Evolutionary conservation across 2,888 invertebrate genomes (phyloP).

Genomic region (Nomada fucata): DNA sequence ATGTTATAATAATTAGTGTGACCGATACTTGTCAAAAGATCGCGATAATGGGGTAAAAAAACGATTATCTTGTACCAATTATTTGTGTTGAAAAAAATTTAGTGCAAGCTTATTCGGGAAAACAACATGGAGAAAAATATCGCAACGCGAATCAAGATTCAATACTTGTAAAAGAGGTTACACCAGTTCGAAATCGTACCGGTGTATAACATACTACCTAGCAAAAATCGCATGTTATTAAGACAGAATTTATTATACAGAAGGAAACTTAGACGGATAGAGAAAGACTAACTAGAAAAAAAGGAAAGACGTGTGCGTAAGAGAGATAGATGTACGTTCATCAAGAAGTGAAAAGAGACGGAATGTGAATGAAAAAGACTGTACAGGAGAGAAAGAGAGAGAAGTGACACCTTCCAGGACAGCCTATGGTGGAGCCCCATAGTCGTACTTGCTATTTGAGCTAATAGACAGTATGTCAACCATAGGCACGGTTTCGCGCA

Average conservation of each 20-base stretch:
- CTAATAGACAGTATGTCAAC: slow-evolving; percentile 76
- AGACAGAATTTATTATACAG: slow-evolving; percentile 51
- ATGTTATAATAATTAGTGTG: slow-evolving; percentile 9
- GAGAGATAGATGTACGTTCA: slow-evolving; percentile 57
- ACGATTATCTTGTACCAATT: slow-evolving; percentile 1
- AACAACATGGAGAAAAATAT: slow-evolving; percentile 53
- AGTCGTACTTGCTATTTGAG: slow-evolving; percentile 76
- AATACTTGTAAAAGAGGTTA: slow-evolving; percentile 63
- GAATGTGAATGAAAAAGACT: slow-evolving; percentile 51
- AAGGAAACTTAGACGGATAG: slow-evolving; percentile 60
- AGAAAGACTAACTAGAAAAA: slow-evolving; percentile 63
- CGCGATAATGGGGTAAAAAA: background rate
- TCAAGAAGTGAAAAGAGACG: slow-evolving; percentile 51
- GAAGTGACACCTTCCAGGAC: slow-evolving; percentile 79
- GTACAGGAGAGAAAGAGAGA: slow-evolving; percentile 62
- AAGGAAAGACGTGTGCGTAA: slow-evolving; percentile 56
- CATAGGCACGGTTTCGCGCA: slow-evolving; percentile 72
- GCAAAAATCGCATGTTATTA: slow-evolving; percentile 60
- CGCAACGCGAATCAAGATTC: slow-evolving; percentile 46
- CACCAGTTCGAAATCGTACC: slow-evolving; percentile 59
- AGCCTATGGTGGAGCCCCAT: slow-evolving; percentile 79
- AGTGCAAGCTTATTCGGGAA: slow-evolving; percentile 23
- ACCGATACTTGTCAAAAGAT: slow-evolving; percentile 1
- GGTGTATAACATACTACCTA: slow-evolving; percentile 55
- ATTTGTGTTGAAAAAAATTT: slow-evolving; percentile 21